phyloP scores from a whole-genome alignment of 2,113 vertebrate species.

The Scomber scombrus region DNA sequence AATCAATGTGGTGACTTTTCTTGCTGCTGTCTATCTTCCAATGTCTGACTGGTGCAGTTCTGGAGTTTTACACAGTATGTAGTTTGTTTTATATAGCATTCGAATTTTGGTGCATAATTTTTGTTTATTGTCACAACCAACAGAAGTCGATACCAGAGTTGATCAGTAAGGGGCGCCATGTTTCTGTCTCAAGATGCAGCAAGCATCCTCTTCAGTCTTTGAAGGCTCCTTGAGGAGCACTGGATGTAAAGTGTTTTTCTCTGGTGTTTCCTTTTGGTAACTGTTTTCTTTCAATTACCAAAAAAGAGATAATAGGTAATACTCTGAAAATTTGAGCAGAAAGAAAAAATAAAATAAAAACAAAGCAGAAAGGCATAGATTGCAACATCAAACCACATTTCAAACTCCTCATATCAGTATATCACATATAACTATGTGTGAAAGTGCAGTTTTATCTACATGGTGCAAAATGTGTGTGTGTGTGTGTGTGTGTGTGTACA shows the following conservation, averaged over 20 bases:
- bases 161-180: constrained; percentile 55
- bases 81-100: not conserved
- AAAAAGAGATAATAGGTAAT: too few relatives aligned
- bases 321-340: too few relatives aligned
- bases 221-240: not conserved
- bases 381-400: too few relatives aligned
- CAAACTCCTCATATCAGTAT: too few relatives aligned
- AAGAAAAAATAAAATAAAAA: too few relatives aligned
- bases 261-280: not conserved
- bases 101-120: not conserved
- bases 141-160: constrained; percentile 21
- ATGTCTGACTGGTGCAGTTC: not conserved
- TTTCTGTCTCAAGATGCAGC: constrained; percentile 26
- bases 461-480: too few relatives aligned
- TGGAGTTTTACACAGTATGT: not conserved
- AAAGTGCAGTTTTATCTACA: too few relatives aligned
- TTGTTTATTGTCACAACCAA: not conserved
- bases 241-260: not conserved
- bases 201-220: not conserved
- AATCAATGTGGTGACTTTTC: not conserved
- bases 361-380: too few relatives aligned
- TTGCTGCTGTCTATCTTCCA: not conserved
- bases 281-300: too few relatives aligned
- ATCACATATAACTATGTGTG: too few relatives aligned
- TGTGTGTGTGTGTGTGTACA: too few relatives aligned